Conservation (phyloP, 2,797 vertebrate species). For the Galago senegalensis region DNA sequence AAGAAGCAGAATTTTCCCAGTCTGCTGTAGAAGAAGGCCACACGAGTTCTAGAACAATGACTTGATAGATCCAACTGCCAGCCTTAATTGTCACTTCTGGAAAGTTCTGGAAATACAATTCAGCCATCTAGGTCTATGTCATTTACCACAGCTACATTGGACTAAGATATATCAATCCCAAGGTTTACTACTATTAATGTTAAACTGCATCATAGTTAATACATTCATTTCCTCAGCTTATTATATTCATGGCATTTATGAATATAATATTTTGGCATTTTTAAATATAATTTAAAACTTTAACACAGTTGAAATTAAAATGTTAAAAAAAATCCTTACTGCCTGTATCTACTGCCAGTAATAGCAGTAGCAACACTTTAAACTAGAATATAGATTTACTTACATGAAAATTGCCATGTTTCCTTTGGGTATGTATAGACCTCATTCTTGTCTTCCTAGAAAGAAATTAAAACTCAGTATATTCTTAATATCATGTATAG, state of each 20-base stretch:
- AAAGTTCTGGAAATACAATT: neutral
- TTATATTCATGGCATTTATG: neutral
- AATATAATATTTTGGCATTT: no score
- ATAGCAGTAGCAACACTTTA: neutral
- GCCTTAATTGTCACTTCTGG: neutral
- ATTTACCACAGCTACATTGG: neutral
- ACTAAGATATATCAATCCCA: neutral
- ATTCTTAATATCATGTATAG: slow-evolving; percentile 23
- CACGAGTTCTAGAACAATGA: neutral
- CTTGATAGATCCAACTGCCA: neutral
- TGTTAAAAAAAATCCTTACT: neutral
- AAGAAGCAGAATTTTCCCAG: neutral
- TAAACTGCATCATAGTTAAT: neutral
- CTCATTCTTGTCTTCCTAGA: slow-evolving; percentile 39
- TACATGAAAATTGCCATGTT: neutral
- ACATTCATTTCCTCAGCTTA: slow-evolving; percentile 13
- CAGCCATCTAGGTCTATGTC: neutral
- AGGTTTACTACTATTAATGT: neutral
- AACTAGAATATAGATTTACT: slow-evolving; percentile 32
- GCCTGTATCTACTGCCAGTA: neutral
- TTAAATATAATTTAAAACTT: neutral
- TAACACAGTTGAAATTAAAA: slow-evolving; percentile 44
- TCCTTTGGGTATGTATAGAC: neutral
- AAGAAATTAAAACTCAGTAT: slow-evolving; percentile 22
- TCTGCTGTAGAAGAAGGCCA: neutral